These are phyloP conservation scores for Cnemophilus loriae DNA, from an alignment of 2,113 vertebrate genomes.

Conservation along the genomic window DNA sequence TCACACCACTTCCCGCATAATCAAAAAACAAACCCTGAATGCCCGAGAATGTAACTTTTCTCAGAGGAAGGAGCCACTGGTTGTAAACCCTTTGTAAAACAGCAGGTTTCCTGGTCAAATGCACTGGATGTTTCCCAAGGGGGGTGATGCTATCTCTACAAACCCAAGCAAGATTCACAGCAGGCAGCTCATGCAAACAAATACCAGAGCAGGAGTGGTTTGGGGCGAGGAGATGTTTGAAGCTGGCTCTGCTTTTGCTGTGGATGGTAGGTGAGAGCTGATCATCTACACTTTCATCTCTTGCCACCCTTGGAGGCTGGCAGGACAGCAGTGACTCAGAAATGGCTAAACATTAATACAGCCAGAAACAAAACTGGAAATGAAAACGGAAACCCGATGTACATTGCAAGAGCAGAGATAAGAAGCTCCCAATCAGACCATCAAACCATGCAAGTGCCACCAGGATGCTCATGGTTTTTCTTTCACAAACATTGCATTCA, in stretches of 20 bases:
- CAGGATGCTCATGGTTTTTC: not conserved
- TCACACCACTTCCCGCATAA: not conserved
- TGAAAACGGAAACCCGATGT: not conserved
- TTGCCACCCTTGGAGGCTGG: not conserved
- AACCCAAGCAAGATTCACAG: not conserved
- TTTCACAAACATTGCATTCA: accelerated
- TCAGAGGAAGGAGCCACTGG: not conserved
- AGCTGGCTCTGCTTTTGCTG: not conserved
- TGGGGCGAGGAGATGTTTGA: not conserved
- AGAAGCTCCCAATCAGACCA: not conserved
- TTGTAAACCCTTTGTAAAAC: constrained; percentile 45
- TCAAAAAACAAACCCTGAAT: constrained; percentile 30
- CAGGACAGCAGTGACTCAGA: not conserved
- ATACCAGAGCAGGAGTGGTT: not conserved
- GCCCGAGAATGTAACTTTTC: constrained; percentile 10
- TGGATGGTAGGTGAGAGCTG: not conserved
- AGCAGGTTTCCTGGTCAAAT: constrained; percentile 39
- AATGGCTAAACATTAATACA: not conserved
- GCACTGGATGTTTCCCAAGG: not conserved
- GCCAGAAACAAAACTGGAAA: not conserved
- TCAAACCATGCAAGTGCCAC: not conserved
- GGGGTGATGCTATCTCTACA: not conserved
- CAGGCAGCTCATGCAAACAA: not conserved
- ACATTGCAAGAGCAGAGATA: not conserved
- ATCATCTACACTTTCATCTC: not conserved